A percentile compares a stretch with the other conserved stretches of the same genome.
phyloP scores from a whole-genome alignment of 2,888 invertebrate species.

The Ormyrus rosae region DNA sequence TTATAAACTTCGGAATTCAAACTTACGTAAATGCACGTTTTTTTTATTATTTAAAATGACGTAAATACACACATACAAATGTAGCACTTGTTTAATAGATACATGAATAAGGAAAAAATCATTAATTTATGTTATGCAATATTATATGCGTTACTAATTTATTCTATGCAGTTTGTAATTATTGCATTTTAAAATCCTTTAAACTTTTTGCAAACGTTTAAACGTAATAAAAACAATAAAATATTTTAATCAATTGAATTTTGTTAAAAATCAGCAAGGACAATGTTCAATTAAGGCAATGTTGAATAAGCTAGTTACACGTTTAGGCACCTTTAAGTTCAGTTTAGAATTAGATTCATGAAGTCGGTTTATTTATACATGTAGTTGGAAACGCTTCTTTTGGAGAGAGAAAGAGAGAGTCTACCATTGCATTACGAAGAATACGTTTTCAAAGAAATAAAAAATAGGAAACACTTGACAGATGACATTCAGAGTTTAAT shows the following conservation, averaged over 20 bases:
- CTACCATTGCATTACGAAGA: slow-evolving; percentile 3
- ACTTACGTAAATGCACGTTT: too few relatives aligned
- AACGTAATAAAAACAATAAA: not conserved
- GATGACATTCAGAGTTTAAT: too few relatives aligned
- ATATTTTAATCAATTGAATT: not conserved
- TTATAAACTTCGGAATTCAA: too few relatives aligned
- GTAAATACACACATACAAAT: too few relatives aligned
- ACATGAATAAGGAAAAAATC: too few relatives aligned
- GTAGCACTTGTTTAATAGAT: too few relatives aligned
- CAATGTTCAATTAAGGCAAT: too few relatives aligned
- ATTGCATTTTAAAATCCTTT: not conserved
- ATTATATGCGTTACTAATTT: too few relatives aligned
- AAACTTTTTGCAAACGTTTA: not conserved
- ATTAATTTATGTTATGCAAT: too few relatives aligned
- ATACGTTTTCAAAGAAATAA: slow-evolving; percentile 4
- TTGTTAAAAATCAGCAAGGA: not conserved
- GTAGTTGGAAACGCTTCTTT: slow-evolving; percentile 19
- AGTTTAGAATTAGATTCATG: slow-evolving; percentile 27
- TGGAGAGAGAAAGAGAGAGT: slow-evolving; percentile 7
- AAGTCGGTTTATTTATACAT: slow-evolving; percentile 35
- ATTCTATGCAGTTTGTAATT: not conserved
- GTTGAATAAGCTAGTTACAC: too few relatives aligned
- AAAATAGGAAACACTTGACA: not conserved
- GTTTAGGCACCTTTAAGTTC: not conserved
- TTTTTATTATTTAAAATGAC: too few relatives aligned